Base-by-base conservation (phyloP, 2,888 invertebrate genomes). In the Nemapogon koenigi region DNA sequence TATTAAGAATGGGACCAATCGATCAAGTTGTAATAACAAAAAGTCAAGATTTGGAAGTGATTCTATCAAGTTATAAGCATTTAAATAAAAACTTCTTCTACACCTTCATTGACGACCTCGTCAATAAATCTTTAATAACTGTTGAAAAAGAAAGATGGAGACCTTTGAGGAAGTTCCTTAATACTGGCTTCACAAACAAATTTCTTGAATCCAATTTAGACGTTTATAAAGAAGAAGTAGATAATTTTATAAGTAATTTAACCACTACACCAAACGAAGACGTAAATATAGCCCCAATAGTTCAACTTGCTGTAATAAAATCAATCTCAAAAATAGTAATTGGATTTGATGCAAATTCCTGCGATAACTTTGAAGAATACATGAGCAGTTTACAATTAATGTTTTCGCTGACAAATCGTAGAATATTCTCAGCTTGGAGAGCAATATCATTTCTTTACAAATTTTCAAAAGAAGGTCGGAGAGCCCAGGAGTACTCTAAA, bases 11-110 rank as follows among this genome's bases (percentile, higher is more conserved):
- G 3, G 32, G 32, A 15, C 16, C n/a, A 3, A 32, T 11, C 7
- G 10, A 16, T 32, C 32, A 32, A 17, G 32, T 32, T 4, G 18
- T 32, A 3, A 32, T 32, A 3, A 32, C 32, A 4, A 32, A 32
- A 16, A 17, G 18, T 3, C 3, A 17, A 4, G 32, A 32, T 32
- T 11, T 32, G 11, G 32, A 32, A n/a, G 18, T 11, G 10, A 7
- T 32, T 14, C 32, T 32, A 6, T 32, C 32, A 4, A 32, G 32
- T n/a, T 4, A 32, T 3, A 32, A 10, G 3, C 17, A 32, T 6
- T 4, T 32, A 11, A 18, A 32, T 11, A 32, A 32, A 17, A 32
- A 32, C 11, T 17, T 14, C n/a, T 18, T 32, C 6, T 32, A 32
- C 15, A 15, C 16, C 16, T 18, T 18, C 15, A 18, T 18, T 32